Percentiles rank a stretch among this genome's conserved stretches.
phyloP scores from a whole-genome alignment of 2,888 invertebrate species.

The Spodoptera littoralis region DNA sequence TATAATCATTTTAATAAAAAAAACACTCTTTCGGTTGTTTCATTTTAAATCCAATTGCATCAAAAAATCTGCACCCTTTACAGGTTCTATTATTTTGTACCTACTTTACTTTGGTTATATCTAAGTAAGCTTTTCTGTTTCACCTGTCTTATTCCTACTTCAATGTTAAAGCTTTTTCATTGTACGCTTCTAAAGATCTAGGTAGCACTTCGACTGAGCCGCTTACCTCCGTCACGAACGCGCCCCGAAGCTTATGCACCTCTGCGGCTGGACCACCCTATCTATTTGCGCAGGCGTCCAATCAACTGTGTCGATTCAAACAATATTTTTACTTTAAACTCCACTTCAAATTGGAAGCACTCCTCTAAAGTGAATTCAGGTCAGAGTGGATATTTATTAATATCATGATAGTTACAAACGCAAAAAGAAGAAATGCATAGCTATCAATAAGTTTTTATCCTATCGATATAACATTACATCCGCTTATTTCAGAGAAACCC shows the following conservation, averaged over 20 bases:
- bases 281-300: conserved; percentile 78
- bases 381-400: background rate
- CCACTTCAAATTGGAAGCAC: conserved; percentile 34
- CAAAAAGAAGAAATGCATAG: conserved; percentile 6
- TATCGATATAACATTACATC: conserved; percentile 21
- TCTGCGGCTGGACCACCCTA: conserved; percentile 65
- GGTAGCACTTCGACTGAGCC: conserved; percentile 68
- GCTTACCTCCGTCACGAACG: conserved; percentile 72
- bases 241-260: conserved; percentile 67
- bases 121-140: background rate
- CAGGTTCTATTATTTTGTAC: too few species aligned
- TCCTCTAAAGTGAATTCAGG: conserved; percentile 2
- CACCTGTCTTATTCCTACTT: conserved; percentile 30
- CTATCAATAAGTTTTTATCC: conserved; percentile 19
- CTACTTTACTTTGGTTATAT: too few species aligned
- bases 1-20: too few species aligned
- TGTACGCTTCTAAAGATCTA: conserved; percentile 52
- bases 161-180: conserved; percentile 49
- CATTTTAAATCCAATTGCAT: too few species aligned
- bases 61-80: too few species aligned
- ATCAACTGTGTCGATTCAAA: conserved; percentile 60
- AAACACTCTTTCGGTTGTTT: too few species aligned
- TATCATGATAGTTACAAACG: background rate
- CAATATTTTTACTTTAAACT: conserved; percentile 56
- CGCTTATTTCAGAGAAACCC: conserved; percentile 30